Evolutionary conservation across 2,888 invertebrate species (phyloP), one percentile per base, ranked within the genome.

Genomic region (Rotaria socialis): DNA sequence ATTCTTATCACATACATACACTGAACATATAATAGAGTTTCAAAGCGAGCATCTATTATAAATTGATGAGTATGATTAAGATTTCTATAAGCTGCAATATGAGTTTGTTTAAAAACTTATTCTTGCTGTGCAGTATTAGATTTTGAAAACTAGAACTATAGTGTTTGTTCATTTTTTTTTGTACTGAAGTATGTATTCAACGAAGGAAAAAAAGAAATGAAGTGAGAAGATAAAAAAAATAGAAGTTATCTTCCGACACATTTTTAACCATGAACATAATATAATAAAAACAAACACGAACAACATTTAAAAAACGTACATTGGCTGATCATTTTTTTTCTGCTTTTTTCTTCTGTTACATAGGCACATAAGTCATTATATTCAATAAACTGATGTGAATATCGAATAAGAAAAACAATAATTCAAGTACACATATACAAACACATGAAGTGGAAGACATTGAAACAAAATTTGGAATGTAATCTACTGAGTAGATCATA

Each of bases 251-350:
- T 67, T 67, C 67, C 3, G 35, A 19, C 35, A 19, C 67, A 35
- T 67, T 67, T 67, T 14, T 16, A 67, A 27, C 35, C 35, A 67
- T 41, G 67, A 67, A 41, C 67, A 67, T 67, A 67, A 67, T 35
- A 41, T 67, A 67, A 67, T 67, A 67, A 67, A 67, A 67, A 67
- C 67, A 67, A 27, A 27, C 67, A 67, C 2, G 67, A 67, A 67
- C 67, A 67, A 35, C 67, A 67, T 14, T 16, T 67, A n/a, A 60
- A 2, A 16, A 52, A 52, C 0, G 52, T 52, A 52, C 52, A 52
- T 16, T 16, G 14, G 52, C 52, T 16, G 8, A 52, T 52, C 5
- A 52, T 3, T 52, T 16, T 52, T 52, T 52, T 14, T 52, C 16
- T 52, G 52, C 35, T 67, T 2, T 10, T 58, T 58, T 58, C 58